Evolutionary conservation across 2,888 invertebrate genomes (phyloP).

Genomic region (Deroplatys truncata): DNA sequence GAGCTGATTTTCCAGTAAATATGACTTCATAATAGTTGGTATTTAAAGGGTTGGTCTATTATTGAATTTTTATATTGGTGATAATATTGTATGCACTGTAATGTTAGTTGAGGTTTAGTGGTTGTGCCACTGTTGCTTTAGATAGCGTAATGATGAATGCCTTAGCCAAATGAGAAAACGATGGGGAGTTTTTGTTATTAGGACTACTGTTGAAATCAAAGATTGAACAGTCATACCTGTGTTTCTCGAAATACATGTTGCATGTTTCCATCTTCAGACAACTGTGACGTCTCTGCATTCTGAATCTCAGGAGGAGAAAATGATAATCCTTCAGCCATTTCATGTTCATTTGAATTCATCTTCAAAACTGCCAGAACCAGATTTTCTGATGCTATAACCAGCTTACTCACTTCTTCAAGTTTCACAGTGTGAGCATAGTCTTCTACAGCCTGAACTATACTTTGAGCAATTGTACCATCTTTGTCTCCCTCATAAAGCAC

Average conservation of each 20-base stretch:
- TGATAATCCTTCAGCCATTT: neutral
- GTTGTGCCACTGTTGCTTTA: neutral
- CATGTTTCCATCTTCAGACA: neutral
- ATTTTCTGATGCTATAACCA: slow-evolving; percentile 17
- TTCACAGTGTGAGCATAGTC: neutral
- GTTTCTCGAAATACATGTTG: neutral
- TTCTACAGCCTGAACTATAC: slow-evolving; percentile 16
- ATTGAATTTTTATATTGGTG: too few species aligned
- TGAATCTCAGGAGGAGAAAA: neutral
- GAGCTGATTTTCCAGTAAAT: too few species aligned
- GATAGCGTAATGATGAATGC: neutral
- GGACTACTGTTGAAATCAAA: neutral
- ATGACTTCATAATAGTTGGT: too few species aligned
- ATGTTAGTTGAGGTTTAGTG: too few species aligned
- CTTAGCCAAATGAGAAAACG: neutral
- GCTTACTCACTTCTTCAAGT: neutral
- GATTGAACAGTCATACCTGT: neutral
- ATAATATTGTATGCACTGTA: too few species aligned
- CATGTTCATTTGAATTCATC: neutral
- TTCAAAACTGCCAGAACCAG: slow-evolving; percentile 21
- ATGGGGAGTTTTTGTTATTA: neutral
- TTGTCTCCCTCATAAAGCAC: slow-evolving; percentile 21
- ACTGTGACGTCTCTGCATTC: neutral
- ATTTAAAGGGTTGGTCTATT: too few species aligned
- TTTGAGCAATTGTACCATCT: slow-evolving; percentile 8